Conservation (phyloP, 2,888 invertebrate genomes). For the Nephrotoma guestfalica region DNA sequence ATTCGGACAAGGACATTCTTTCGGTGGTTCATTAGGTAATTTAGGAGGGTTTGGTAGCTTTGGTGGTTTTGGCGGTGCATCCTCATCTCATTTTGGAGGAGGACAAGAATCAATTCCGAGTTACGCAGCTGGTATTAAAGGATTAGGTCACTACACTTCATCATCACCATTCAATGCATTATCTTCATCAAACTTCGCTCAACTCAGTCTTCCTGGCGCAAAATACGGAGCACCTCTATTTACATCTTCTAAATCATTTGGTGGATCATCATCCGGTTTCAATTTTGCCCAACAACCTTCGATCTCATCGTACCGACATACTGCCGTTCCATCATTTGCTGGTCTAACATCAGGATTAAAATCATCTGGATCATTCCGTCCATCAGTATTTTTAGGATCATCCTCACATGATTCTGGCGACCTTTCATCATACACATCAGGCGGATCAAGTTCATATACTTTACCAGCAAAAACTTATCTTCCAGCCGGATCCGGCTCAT, state of each 20-base stretch:
- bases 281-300: not conserved
- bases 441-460: not conserved
- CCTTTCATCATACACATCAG: not conserved
- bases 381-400: not conserved
- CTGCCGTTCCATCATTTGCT: not conserved
- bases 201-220: not conserved
- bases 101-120: not conserved
- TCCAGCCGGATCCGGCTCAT: not conserved
- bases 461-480: not conserved
- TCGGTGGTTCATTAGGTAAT: not conserved
- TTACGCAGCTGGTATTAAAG: not conserved
- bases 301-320: not conserved
- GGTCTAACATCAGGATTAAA: not conserved
- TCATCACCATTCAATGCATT: not conserved
- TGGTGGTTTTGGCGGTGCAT: not conserved
- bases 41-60: not conserved
- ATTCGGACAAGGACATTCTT: not conserved
- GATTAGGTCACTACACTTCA: constrained; percentile 1
- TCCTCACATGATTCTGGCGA: not conserved
- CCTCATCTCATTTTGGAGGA: not conserved
- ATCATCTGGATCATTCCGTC: not conserved
- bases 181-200: not conserved
- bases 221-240: not conserved
- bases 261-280: not conserved
- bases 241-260: not conserved